Evolutionary conservation across 2,888 invertebrate species (phyloP), one percentile per base, ranked within the genome.

Genomic region (Clusia tigrina): DNA sequence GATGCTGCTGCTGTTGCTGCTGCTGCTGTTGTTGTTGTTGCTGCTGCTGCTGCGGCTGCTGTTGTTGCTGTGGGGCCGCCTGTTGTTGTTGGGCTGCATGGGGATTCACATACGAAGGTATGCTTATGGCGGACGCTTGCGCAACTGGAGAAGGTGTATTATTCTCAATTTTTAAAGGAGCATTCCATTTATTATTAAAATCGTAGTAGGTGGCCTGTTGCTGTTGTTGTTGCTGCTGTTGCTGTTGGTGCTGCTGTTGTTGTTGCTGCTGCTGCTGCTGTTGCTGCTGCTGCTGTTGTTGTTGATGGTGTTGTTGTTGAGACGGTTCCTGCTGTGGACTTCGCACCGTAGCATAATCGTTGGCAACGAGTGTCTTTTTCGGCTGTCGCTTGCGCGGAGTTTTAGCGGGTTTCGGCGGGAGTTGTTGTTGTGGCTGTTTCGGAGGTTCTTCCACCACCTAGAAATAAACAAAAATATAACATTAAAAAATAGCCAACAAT

Each of bases 121-220:
- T 81, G 68, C 78, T 80, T 53, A 81, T 80, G 54, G 80, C 74
- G 54, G 80, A 71, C 65, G 76, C 74, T 65, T 79, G 79, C 51
- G 80, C 80, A 5, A 79, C 81, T 26, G 79, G 78, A 25, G 79
- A 77, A 48, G 71, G 69, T 9, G 81, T 71, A 71, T 75, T 80
- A 57, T 74, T 80, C 57, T 82, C 83, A 57, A 79, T 78, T 69
- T 82, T 81, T 18, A 79, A 72, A 24, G 91, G 89, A 60, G 91
- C 84, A 81, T 91, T 92, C 93, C 93, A 93, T 71, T 92, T 86
- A 74, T 91, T 93, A 74, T 92, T 93, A 74, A 92, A 91, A 81
- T 93, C 93, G 74, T 91, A 91, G 78, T 91, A 93, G 58, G 89
- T 89, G 67, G 89, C 63, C 62, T 75, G 75, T 66, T 74, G 72